Evolutionary conservation across 1,140 invertebrate species (phyloP).

Genomic region (Lepidostoma basale): DNA sequence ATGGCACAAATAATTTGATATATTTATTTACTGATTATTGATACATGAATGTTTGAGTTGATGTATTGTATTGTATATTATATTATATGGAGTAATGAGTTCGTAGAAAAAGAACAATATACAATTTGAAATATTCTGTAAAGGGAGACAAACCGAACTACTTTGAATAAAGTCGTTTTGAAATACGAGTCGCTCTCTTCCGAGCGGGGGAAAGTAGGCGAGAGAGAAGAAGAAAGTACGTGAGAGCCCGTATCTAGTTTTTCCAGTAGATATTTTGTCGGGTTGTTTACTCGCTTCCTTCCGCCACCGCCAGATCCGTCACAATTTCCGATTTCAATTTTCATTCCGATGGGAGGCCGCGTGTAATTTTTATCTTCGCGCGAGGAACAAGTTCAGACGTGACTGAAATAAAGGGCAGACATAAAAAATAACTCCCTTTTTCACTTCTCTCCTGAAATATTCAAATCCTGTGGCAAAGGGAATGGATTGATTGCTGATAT

Average conservation of each 20-base stretch:
- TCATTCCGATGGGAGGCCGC: background rate
- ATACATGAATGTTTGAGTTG: too few species aligned
- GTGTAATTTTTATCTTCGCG: constrained; percentile 13
- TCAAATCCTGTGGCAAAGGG: background rate
- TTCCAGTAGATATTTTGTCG: constrained; percentile 23
- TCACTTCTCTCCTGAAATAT: background rate
- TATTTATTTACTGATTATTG: too few species aligned
- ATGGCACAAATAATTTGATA: too few species aligned
- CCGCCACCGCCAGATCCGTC: constrained; percentile 14
- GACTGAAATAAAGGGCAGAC: constrained; percentile 20
- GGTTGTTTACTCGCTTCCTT: constrained; percentile 30
- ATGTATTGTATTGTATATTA: too few species aligned
- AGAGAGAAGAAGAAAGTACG: background rate
- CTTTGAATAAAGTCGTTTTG: background rate
- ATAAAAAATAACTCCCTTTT: background rate
- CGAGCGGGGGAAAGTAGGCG: background rate
- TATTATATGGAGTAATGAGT: too few species aligned
- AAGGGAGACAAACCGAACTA: too few species aligned
- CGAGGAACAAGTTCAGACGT: constrained; percentile 7
- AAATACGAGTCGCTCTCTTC: background rate
- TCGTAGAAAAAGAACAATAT: too few species aligned
- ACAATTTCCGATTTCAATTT: constrained; percentile 37
- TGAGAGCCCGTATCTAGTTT: background rate
- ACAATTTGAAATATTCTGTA: too few species aligned
- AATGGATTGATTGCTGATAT: background rate